Base-by-base conservation (phyloP, 2,797 vertebrate genomes). In the Chelon labrosus region DNA sequence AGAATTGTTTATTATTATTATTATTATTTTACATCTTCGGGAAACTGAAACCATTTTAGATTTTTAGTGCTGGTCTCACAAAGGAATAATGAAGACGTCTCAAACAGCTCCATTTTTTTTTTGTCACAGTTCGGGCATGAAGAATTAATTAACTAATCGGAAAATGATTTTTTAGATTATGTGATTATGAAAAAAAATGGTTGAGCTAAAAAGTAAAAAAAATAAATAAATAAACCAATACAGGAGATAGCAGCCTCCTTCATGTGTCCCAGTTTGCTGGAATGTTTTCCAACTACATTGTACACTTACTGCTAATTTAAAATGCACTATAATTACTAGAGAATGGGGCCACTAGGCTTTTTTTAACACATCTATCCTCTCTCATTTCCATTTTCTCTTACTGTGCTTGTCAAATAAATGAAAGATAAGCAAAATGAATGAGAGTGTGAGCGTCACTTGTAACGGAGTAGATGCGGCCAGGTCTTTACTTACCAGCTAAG, bases 391-490 rank as follows among this genome's bases (percentile, higher is more conserved):
- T 31, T 69, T 79, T 75, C 4, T 62, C 44, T 53, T 57, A 65
- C 78, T 50, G 53, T 75, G 68, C 14, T 56, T 63, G 38, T 80
- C 39, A 58, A 71, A 38, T 73, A 73, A 81, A 75, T 65, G 46
- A 73, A 62, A 59, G 16, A 67, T 73, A 71, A 82, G 73, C 35
- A 63, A 75, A 83, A 82, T 25, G 13, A 82, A 80, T 79, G 37
- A 60, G 47, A 47, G 44, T 61, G 47, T 19, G 25, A 79, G 62
- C 61, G 49, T 64, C 67, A 27, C 52, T 53, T 70, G 22, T 64
- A 42, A 74, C 59, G 61, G 20, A 82, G 55, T 44, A 58, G 60
- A 78, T 67, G 70, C 58, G 69, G 70, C 67, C 62, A 65, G 68
- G 46, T 75, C 62, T 65, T 35, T 38, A 73, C 72, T 85, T 64